phyloP scores from a whole-genome alignment of 2,888 invertebrate genomes.

The Melanotus villosus region DNA sequence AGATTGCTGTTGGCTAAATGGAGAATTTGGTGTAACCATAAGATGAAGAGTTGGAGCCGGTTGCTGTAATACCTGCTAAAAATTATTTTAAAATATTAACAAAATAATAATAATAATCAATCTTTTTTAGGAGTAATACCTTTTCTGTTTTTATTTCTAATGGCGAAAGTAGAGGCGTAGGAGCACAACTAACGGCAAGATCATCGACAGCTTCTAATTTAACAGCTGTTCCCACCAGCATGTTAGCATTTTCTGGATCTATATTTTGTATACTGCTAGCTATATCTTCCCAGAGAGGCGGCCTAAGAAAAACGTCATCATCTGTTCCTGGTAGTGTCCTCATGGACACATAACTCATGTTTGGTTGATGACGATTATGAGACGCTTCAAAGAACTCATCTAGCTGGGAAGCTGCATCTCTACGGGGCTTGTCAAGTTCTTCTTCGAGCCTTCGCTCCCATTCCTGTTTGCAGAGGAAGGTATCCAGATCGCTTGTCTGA shows the following conservation, averaged over 20 bases:
- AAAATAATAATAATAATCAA: too few relatives aligned
- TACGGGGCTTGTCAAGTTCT: conserved; percentile 71
- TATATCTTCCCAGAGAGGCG: conserved; percentile 93
- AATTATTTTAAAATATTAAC: conserved; percentile 3
- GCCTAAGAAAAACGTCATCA: conserved; percentile 90
- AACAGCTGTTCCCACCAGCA: conserved; percentile 83
- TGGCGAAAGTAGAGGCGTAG: conserved; percentile 82
- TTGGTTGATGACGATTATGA: conserved; percentile 51
- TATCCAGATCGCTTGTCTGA: conserved; percentile 85
- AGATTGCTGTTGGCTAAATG: conserved; percentile 65
- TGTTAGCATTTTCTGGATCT: conserved; percentile 91
- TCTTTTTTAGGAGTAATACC: too few relatives aligned
- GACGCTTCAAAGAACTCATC: conserved; percentile 77
- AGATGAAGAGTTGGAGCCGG: conserved; percentile 71
- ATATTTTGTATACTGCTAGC: conserved; percentile 91
- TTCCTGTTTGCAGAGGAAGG: conserved; percentile 84
- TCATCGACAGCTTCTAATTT: conserved; percentile 85
- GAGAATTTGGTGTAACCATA: conserved; percentile 71
- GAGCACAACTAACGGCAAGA: conserved; percentile 64
- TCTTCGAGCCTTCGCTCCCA: conserved; percentile 78
- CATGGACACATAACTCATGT: conserved; percentile 72
- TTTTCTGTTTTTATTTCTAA: conserved; percentile 87
- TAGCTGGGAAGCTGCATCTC: conserved; percentile 74
- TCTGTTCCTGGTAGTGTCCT: conserved; percentile 73
- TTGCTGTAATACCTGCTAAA: conserved; percentile 63